Base-by-base conservation (phyloP, 2,797 vertebrate species). In the Rhabdomys pumilio region DNA sequence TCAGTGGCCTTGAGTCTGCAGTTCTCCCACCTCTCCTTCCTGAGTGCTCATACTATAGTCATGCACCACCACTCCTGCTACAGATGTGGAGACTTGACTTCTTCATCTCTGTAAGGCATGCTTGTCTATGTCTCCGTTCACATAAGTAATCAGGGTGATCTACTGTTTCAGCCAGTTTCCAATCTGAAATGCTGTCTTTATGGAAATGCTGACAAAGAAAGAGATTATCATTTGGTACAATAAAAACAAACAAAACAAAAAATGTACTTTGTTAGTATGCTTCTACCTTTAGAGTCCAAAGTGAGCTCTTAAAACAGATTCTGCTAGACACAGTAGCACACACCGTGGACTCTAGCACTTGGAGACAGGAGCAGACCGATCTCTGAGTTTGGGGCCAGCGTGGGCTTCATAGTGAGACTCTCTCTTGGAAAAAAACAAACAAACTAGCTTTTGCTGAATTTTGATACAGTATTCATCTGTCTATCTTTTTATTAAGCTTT, bases 401-500 rank as follows among this genome's bases (percentile, higher is more conserved):
- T 53, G 44, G 31, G 29, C 10, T 20, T 73, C 67, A 88, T 20
- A 57, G n/a, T 72, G 47, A 55, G 65, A 55, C 22, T 55, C 8
- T 55, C 11, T 50, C 10, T 44, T 44, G 44, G 2, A 50, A 50
- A 50, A 50, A 50, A 50, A 50, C 1, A 50, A 50, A 50, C 44
- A 19, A 86, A 13, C 19, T 11, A 67, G 77, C 75, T 93, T 44
- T 50, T 80, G 5, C 84, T 77, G 44, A 93, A 69, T 53, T 59
- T 61, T 53, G 59, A 86, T 72, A 13, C 4, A 3, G 90, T 50
- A 57, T 94, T 29, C 29, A 85, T 76, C 0, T 84, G 69, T 89
- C 53, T 86, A 79, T 90, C 80, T 76, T 41, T 44, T 95, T 44
- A 77, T 50, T 79, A 97, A 99, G 99, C 98, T 99, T 99, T 98